Evolutionary conservation across 1,140 invertebrate species (phyloP).

Genomic region (Drosophila lini): DNA sequence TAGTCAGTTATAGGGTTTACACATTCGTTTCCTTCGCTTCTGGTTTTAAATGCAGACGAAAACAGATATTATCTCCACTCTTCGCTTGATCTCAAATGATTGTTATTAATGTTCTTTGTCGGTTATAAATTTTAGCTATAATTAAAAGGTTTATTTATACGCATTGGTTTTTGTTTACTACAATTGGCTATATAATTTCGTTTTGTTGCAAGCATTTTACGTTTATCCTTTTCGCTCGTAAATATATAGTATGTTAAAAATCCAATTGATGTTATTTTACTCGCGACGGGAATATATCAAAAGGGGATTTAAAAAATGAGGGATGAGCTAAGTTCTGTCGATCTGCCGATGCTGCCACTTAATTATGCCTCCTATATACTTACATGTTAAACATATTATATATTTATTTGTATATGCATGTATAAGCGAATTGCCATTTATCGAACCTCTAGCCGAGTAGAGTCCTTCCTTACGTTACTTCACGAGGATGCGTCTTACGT

Average conservation of each 20-base stretch:
- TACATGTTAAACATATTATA: slow-evolving; percentile 75
- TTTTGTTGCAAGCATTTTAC: slow-evolving; percentile 50
- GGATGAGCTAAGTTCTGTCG: slow-evolving; percentile 35
- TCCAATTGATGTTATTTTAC: slow-evolving; percentile 24
- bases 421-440: slow-evolving; percentile 55
- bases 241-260: slow-evolving; percentile 46
- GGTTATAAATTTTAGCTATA: slow-evolving; percentile 68
- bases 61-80: slow-evolving; percentile 58
- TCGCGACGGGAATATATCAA: slow-evolving; percentile 23
- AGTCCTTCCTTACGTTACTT: slow-evolving; percentile 40
- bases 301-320: slow-evolving; percentile 32
- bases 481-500: slow-evolving; percentile 60
- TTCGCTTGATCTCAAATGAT: slow-evolving; percentile 54
- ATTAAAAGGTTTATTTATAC: slow-evolving; percentile 63
- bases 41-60: slow-evolving; percentile 74
- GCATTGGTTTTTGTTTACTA: slow-evolving; percentile 59
- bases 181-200: slow-evolving; percentile 68
- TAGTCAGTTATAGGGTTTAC: slow-evolving; percentile 68
- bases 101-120: slow-evolving; percentile 45
- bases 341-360: slow-evolving; percentile 52
- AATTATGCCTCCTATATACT: slow-evolving; percentile 75
- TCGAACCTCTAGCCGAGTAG: slow-evolving; percentile 48
- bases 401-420: slow-evolving; percentile 60
- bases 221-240: slow-evolving; percentile 40
- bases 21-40: slow-evolving; percentile 29